A percentile compares a stretch with the other conserved stretches of the same genome.
These are phyloP conservation scores for Hypomecis punctinalis DNA, from an alignment of 2,888 invertebrate species.

Conservation along the genomic window DNA sequence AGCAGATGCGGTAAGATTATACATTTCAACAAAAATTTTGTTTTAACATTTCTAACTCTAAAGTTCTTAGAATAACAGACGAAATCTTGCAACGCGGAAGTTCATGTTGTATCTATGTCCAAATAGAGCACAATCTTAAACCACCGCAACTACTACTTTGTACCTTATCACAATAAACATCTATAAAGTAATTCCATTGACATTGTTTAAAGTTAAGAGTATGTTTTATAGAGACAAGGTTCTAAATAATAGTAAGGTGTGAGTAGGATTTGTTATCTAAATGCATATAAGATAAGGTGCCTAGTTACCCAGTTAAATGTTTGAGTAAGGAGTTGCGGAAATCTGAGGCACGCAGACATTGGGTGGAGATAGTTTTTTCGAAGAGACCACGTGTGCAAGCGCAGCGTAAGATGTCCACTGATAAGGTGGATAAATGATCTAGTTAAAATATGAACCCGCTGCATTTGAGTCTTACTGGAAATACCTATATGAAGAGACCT, in stretches of 20 bases:
- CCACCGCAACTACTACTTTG: background rate
- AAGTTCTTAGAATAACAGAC: constrained; percentile 13
- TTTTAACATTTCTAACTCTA: constrained; percentile 1
- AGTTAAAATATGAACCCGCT: too few species aligned
- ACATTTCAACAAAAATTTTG: background rate
- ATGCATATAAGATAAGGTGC: constrained; percentile 54
- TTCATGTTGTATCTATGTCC: constrained; percentile 16
- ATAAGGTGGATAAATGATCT: too few species aligned
- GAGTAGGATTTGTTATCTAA: constrained; percentile 43
- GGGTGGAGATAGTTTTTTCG: background rate
- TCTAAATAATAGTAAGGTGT: background rate
- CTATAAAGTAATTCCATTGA: background rate
- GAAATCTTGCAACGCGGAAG: constrained; percentile 30
- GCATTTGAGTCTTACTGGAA: too few species aligned
- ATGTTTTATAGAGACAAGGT: constrained; percentile 3
- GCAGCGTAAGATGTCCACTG: too few species aligned
- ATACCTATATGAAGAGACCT: too few species aligned
- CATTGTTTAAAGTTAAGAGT: background rate
- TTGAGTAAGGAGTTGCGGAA: constrained; percentile 15
- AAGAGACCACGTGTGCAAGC: background rate
- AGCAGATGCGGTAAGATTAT: background rate
- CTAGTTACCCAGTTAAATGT: constrained; percentile 58
- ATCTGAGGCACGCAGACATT: background rate
- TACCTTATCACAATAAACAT: constrained; percentile 7
- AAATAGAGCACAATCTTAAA: background rate